Base-by-base conservation (phyloP, 2,113 vertebrate species). In the Artemisiospiza belli region DNA sequence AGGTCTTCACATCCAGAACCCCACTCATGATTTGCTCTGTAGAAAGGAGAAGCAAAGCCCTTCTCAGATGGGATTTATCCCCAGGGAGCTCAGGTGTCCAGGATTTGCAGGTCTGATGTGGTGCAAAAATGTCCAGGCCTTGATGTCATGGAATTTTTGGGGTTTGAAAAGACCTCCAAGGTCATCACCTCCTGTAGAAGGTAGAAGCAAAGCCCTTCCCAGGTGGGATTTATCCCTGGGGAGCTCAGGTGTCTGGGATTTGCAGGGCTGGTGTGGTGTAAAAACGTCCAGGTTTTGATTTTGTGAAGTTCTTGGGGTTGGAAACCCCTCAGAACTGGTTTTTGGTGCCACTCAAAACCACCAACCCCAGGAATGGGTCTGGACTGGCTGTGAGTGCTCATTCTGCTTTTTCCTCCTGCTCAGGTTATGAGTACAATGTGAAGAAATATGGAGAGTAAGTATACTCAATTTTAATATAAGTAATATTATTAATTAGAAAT, bases 401-500 rank as follows among this genome's bases (percentile, higher is more conserved):
- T n/a, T 80, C 80, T 95, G 31, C 78, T 92, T 30, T 64, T 87
- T 80, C 77, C 94, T n/a, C 76, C 55, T 76, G 2, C 30, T 66
- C 35, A 97, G 96, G 96, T 64, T 94, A 97, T 35, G 96, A 96
- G 30, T 95, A 97, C 96, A 95, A 96, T 1, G 94, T 98, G 94
- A 97, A 97, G 93, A 97, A 97, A 82, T 66, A 95, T 0, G 94
- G 96, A 74, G 95, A 96, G 97, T 97, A 54, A 97, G 97, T 97
- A 91, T 10, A 20, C 64, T 43, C 13, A 16, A 15, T 66, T 27
- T 8, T 8, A n/a, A 54, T 14, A 5, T 7, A 10, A 3, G 6
- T 8, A n/a, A 52, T 14, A 5, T 7, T 12, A 3, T n/a, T 51
- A 10, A 12, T 47, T 44, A 3, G 44, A 37, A 37, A 37, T 37